These are phyloP conservation scores for Typhlomys cinereus DNA, from an alignment of 2,113 vertebrate species.

Conservation along the genomic window DNA sequence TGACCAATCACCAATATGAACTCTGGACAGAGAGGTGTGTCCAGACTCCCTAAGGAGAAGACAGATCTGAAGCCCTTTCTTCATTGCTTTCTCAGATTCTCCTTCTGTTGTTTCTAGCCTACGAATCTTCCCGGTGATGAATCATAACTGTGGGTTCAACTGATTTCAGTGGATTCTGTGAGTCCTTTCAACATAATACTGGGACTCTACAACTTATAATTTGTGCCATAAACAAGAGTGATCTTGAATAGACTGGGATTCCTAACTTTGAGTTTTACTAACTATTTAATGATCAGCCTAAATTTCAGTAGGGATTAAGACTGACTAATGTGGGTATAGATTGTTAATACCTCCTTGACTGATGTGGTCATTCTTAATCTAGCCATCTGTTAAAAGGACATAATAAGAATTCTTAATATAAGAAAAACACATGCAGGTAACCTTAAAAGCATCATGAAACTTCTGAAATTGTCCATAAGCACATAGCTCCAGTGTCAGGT, in stretches of 20 bases:
- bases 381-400: background rate
- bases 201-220: background rate
- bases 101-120: background rate
- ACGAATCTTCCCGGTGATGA: background rate
- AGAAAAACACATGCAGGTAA: background rate
- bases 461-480: background rate
- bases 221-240: background rate
- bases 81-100: background rate
- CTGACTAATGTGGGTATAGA: background rate
- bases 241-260: background rate
- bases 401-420: background rate
- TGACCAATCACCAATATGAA: background rate
- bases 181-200: background rate
- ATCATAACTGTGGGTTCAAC: too few relatives aligned
- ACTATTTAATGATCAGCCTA: background rate
- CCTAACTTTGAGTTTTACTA: background rate
- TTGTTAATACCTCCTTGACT: background rate
- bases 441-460: background rate
- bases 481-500: background rate
- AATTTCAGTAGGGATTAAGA: background rate
- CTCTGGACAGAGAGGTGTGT: background rate
- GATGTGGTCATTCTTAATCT: background rate
- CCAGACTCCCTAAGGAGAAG: background rate
- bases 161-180: background rate
- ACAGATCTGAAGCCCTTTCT: background rate